Evolutionary conservation across 2,113 vertebrate genomes (phyloP).

Genomic region (Edolisoma coerulescens): DNA sequence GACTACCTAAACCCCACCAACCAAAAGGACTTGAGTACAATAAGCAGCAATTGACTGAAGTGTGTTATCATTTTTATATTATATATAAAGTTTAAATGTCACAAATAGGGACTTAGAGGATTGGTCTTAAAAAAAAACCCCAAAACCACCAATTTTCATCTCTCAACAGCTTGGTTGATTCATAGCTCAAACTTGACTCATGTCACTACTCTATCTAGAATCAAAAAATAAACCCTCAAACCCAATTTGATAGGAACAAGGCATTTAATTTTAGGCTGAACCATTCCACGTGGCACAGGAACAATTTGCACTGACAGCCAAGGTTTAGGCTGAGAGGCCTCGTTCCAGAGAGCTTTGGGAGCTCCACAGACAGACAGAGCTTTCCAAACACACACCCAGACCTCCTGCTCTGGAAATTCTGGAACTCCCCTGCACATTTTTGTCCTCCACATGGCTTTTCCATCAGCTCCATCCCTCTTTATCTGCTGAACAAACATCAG

Average conservation of each 20-base stretch:
- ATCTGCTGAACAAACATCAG: background rate
- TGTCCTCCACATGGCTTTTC: background rate
- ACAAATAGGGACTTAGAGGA: background rate
- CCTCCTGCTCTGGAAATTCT: background rate
- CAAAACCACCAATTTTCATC: background rate
- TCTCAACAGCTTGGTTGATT: background rate
- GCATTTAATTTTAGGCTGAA: background rate
- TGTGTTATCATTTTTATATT: background rate
- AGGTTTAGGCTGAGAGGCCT: background rate
- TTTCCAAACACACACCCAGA: background rate
- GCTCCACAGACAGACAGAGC: background rate
- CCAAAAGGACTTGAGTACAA: background rate
- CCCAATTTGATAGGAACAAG: background rate
- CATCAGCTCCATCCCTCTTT: background rate
- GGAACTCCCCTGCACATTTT: background rate
- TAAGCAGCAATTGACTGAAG: background rate
- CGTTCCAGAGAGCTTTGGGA: background rate
- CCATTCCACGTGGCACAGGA: background rate
- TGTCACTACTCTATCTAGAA: background rate
- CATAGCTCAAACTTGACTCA: background rate
- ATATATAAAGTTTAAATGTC: background rate
- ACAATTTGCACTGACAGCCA: background rate
- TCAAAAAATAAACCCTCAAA: background rate
- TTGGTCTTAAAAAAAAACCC: background rate
- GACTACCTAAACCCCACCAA: background rate